Conservation (phyloP, 2,113 vertebrate genomes). For the Sinocyclocheilus anshuiensis region DNA sequence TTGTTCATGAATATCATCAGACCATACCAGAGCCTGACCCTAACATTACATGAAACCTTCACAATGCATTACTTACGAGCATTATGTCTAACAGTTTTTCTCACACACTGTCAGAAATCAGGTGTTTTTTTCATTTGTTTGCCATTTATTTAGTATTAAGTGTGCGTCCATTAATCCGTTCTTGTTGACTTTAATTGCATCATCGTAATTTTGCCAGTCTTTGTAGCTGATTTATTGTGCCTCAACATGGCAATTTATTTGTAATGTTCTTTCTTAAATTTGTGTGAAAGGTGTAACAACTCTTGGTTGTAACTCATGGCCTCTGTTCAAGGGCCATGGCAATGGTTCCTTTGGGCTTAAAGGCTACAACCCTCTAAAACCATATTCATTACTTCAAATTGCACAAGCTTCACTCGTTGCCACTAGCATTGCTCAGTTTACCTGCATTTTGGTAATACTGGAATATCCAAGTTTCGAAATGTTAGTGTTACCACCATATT, state of each 20-base stretch:
- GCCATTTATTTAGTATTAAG: not conserved
- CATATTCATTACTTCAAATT: not conserved
- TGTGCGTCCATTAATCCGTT: not conserved
- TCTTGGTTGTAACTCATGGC: not conserved
- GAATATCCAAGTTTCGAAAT: not conserved
- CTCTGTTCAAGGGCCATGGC: not conserved
- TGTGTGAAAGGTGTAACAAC: constrained; percentile 31
- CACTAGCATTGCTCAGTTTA: not conserved
- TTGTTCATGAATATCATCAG: constrained; percentile 21
- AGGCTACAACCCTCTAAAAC: not conserved
- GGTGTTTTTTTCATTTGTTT: not conserved
- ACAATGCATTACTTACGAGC: not conserved
- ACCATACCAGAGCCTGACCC: constrained; percentile 8
- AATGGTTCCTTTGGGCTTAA: constrained; percentile 3
- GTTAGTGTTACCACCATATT: not conserved
- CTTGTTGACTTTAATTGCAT: not conserved
- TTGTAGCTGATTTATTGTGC: not conserved
- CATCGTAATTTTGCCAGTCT: not conserved
- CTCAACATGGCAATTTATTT: not conserved
- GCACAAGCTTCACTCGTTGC: not conserved
- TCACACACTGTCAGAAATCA: not conserved
- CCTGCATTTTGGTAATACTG: not conserved
- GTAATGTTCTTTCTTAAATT: constrained; percentile 6
- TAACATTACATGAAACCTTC: not conserved
- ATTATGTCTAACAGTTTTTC: not conserved